phyloP scores from a whole-genome alignment of 2,888 invertebrate genomes.

The Glyphotaelius pellucidus region DNA sequence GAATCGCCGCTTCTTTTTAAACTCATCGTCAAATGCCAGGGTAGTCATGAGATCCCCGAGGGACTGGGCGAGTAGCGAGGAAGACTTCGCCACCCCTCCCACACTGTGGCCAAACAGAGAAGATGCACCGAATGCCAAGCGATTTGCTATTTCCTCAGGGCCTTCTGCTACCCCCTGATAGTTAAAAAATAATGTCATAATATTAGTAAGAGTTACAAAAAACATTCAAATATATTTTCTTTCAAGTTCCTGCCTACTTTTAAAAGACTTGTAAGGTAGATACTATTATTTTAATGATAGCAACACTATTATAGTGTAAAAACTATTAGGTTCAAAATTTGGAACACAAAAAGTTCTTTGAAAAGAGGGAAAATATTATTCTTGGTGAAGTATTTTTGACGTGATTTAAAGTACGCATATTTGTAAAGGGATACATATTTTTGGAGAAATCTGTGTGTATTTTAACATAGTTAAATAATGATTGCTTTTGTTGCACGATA shows the following conservation, averaged over 20 bases:
- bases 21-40: conserved; percentile 75
- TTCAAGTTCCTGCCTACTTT: not conserved
- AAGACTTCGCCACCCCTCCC: conserved; percentile 65
- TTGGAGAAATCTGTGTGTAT: no score
- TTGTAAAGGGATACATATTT: not conserved
- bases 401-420: no score
- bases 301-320: not conserved
- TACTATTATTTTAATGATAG: not conserved
- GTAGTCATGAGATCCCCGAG: conserved; percentile 72
- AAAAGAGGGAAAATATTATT: not conserved
- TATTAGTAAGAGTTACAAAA: not conserved
- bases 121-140: conserved; percentile 65
- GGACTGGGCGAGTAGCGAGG: conserved; percentile 63
- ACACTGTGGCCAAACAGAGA: conserved; percentile 66
- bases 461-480: not conserved
- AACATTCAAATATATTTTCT: no score
- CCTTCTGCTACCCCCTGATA: conserved; percentile 62
- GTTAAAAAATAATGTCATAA: not conserved
- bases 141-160: conserved; percentile 64
- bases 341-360: not conserved
- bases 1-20: conserved; percentile 69
- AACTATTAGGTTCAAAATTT: not conserved
- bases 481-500: not conserved
- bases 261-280: not conserved
- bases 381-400: not conserved